These are phyloP conservation scores for Drosophila sucinea DNA, from an alignment of 1,140 invertebrate species.

Conservation along the genomic window DNA sequence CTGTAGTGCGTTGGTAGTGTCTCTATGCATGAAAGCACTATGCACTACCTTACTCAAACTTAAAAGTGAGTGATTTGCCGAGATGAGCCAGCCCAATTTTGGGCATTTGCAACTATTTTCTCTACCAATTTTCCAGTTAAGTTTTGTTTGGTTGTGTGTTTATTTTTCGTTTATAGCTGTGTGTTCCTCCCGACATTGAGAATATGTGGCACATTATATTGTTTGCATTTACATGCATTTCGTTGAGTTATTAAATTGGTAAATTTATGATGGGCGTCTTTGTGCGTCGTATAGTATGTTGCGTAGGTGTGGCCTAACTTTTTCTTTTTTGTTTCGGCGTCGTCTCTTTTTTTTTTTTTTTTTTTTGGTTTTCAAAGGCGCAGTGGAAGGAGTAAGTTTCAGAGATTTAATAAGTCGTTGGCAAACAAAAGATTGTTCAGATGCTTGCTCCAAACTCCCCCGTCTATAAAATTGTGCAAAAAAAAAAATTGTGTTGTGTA, in stretches of 20 bases:
- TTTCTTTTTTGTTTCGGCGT: background rate
- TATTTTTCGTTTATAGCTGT: slow-evolving; percentile 44
- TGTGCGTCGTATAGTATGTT: slow-evolving; percentile 64
- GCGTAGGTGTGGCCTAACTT: slow-evolving; percentile 49
- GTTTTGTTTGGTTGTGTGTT: slow-evolving; percentile 28
- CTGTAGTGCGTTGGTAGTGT: no score
- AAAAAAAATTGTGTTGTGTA: slow-evolving; percentile 43
- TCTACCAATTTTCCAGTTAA: slow-evolving; percentile 73
- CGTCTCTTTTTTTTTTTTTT: background rate
- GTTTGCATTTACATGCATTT: slow-evolving; percentile 66
- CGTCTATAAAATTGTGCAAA: slow-evolving; percentile 37
- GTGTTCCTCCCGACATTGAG: slow-evolving; percentile 52
- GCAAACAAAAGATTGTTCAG: background rate
- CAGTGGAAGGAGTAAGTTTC: background rate
- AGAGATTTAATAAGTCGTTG: slow-evolving; percentile 1
- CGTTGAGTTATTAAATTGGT: slow-evolving; percentile 76
- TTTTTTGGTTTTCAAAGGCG: background rate
- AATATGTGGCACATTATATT: slow-evolving; percentile 75
- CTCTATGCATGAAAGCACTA: no score
- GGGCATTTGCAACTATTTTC: slow-evolving; percentile 38
- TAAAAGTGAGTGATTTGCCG: slow-evolving; percentile 45
- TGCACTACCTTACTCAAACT: background rate
- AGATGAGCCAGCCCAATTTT: slow-evolving; percentile 2
- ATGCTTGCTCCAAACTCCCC: background rate
- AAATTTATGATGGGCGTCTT: slow-evolving; percentile 71